Evolutionary conservation across 2,888 invertebrate species (phyloP).

Genomic region (Dermolepida albohirtum): DNA sequence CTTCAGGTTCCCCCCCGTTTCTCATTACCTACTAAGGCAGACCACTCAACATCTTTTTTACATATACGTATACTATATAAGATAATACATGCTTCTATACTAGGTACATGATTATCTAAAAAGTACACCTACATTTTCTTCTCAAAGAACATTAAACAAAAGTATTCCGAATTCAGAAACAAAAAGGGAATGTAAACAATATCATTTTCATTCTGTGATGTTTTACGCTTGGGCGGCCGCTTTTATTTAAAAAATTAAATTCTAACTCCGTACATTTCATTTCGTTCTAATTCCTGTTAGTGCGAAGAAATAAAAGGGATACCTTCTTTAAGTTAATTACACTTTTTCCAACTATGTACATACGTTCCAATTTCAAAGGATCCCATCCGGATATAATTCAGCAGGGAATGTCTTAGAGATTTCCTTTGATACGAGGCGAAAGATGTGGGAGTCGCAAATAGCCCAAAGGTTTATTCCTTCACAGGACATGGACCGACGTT

Average conservation of each 20-base stretch:
- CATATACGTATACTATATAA: too few species aligned
- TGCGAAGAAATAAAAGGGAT: not conserved
- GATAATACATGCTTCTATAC: too few species aligned
- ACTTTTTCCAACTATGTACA: not conserved
- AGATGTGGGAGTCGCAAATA: slow-evolving; percentile 13
- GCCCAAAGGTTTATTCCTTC: not conserved
- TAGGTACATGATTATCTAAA: too few species aligned
- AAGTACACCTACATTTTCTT: too few species aligned
- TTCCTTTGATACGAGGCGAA: slow-evolving; percentile 4
- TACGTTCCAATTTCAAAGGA: slow-evolving; percentile 10
- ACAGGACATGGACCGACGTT: not conserved
- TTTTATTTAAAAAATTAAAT: slow-evolving; percentile 5
- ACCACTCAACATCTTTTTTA: too few species aligned
- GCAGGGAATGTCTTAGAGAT: slow-evolving; percentile 2
- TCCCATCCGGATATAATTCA: slow-evolving; percentile 2
- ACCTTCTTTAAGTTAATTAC: slow-evolving; percentile 9
- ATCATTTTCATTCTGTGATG: too few species aligned
- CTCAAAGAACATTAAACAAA: too few species aligned
- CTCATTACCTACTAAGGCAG: too few species aligned
- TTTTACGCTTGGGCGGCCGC: too few species aligned
- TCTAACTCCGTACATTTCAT: not conserved
- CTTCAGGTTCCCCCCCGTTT: too few species aligned
- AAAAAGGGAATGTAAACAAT: too few species aligned
- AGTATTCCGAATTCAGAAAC: too few species aligned
- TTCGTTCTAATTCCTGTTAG: not conserved